Conservation (phyloP, 2,797 vertebrate species). For the Lagodon rhomboides region DNA sequence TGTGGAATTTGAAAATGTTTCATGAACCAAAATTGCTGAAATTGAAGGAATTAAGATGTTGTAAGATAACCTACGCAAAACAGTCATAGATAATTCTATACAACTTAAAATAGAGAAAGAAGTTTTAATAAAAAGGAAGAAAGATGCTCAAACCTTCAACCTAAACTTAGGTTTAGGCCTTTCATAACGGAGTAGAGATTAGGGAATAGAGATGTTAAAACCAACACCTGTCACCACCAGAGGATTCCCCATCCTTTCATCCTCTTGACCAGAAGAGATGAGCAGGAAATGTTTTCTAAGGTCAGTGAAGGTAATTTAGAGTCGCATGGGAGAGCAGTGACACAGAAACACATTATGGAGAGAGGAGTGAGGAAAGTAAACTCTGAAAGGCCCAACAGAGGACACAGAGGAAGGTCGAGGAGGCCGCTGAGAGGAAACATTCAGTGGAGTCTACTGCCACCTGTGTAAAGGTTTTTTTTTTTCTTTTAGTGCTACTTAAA, state of each 20-base stretch:
- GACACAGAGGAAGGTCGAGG: slow-evolving; percentile 10
- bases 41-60: no score
- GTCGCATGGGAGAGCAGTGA: slow-evolving; percentile 16
- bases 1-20: not conserved
- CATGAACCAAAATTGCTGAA: no score
- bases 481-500: no score
- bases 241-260: not conserved
- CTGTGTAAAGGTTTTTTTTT: no score
- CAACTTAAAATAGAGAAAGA: no score
- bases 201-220: not conserved
- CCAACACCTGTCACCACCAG: not conserved
- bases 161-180: not conserved
- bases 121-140: no score
- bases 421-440: not conserved
- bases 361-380: not conserved
- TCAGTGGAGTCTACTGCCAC: not conserved
- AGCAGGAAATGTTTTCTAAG: not conserved
- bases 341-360: not conserved
- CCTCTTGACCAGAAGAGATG: not conserved
- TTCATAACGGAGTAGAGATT: not conserved
- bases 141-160: no score
- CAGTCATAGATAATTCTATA: no score
- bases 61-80: no score
- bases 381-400: slow-evolving; percentile 4
- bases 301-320: slow-evolving; percentile 1